These are phyloP conservation scores for Allobates femoralis DNA, from an alignment of 2,797 vertebrate genomes.

Conservation along the genomic window DNA sequence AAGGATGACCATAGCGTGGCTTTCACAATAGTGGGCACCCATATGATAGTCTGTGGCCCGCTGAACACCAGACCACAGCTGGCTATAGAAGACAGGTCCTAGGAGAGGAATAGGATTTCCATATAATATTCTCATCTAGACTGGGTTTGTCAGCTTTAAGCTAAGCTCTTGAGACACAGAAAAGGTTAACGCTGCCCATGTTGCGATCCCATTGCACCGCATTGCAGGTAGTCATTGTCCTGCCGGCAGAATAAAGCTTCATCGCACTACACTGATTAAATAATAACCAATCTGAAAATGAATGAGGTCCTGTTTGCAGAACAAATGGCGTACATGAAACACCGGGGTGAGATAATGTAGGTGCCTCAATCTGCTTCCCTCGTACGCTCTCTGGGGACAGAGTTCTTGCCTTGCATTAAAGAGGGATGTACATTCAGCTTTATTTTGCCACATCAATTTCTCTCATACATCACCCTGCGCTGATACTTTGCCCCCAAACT, in stretches of 20 bases:
- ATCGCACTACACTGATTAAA: constrained; percentile 13
- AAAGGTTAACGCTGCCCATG: constrained; percentile 10
- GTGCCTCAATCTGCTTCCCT: constrained; percentile 16
- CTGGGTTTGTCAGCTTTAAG: neutral
- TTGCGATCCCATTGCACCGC: neutral
- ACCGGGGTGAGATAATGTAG: constrained; percentile 38
- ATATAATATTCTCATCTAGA: neutral
- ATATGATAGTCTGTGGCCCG: neutral
- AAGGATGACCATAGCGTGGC: no score
- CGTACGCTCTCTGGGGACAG: constrained; percentile 28
- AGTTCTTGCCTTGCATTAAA: constrained; percentile 52
- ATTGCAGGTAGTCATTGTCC: constrained; percentile 11
- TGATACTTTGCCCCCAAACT: constrained; percentile 65
- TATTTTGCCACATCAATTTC: constrained; percentile 64
- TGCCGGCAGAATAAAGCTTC: neutral
- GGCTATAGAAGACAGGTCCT: neutral
- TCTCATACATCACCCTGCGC: constrained; percentile 50
- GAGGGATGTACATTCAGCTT: constrained; percentile 50
- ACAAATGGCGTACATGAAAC: neutral
- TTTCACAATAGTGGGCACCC: neutral
- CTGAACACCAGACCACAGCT: neutral
- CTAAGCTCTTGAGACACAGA: neutral
- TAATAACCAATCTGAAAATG: constrained; percentile 30
- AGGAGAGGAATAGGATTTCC: neutral
- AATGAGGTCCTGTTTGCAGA: constrained; percentile 28